Evolutionary conservation across 2,113 vertebrate genomes (phyloP), one percentile per base, ranked within the genome.

Genomic region (Syrrhaptes paradoxus): DNA sequence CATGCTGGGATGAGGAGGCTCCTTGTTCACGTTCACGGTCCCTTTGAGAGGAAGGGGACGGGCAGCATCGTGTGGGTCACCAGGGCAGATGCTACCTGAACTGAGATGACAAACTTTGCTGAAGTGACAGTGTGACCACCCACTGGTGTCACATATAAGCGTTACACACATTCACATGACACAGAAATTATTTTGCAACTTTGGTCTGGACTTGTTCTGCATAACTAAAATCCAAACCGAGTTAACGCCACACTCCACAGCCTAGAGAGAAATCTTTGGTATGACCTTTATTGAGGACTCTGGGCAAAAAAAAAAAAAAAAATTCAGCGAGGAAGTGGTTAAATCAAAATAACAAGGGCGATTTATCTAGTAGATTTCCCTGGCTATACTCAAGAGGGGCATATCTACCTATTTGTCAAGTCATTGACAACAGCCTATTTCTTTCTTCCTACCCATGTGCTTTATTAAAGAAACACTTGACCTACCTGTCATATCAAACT

Each of bases 401-500:
- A 98, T 98, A 98, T 98, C 97, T 97, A 98, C 98, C 98, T 98
- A 98, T 98, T 98, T 98, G 98, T 98, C 98, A 98, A 98, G 98
- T 97, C 97, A 97, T 98, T 98, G 97, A 98, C 97, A 97, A 85
- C 74, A 96, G 97, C 94, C 97, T 87, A 97, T 97, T 98, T 97
- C 95, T 97, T 96, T 97, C 92, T 80, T 96, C 95, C 95, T 97
- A 98, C 97, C 97, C 97, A 95, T 95, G 90, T 88, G 98, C 97
- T 98, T 99, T 99, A 99, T 99, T 99, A 99, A 98, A 98, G 98
- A 98, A 98, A 97, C 98, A 97, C 98, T 99, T 98, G 99, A 98
- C 98, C 98, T 98, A 98, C 98, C 98, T 98, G 98, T 98, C 97
- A 98, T 97, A 98, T 98, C 98, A 98, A 99, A 99, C 97, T 96